Evolutionary conservation across 2,797 vertebrate genomes (phyloP), one percentile per base, ranked within the genome.

Genomic region (Manis pentadactyla): DNA sequence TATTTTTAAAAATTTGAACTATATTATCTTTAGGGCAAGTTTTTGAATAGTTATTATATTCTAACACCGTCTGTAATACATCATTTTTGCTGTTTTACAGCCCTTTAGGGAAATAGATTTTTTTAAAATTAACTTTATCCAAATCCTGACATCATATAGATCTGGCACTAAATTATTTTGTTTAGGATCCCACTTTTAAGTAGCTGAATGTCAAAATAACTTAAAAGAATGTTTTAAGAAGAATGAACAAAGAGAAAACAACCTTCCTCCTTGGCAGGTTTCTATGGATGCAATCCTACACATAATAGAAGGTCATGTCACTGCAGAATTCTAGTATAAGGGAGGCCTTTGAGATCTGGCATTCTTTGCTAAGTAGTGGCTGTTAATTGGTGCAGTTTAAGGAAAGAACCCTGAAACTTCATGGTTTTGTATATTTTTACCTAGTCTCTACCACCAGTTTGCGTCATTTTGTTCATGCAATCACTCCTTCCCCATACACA

Each of bases 71-170:
- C 83, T 78, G 10, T 69, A 77, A 83, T 57, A 55, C 8, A 69
- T 82, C 59, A 53, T 53, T 71, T 46, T 46, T 13, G 66, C 5
- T n/a, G n/a, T 14, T 37, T 73, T 49, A 66, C 46, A 59, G 55
- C 25, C 71, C 13, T 39, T 59, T 92, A 69, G 31, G 21, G 2
- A 92, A 71, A 85, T 59, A 93, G 42, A 11, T 46, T 74, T 84
- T 89, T 57, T 89, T 57, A n/a, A n/a, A n/a, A n/a, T n/a, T n/a
- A n/a, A 55, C 77, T 78, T 92, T 95, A 90, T 82, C 51, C 34
- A 93, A 83, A 93, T 49, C 61, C 55, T 61, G 55, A 57, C 46
- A 79, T 71, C 37, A 61, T 25, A 66, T 63, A 92, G 7, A 39
- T 55, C 42, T n/a, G 73, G 11, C 12, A 27, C 84, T 87, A 74